Conservation (phyloP, 2,888 invertebrate species). For the Cistogaster globosa region DNA sequence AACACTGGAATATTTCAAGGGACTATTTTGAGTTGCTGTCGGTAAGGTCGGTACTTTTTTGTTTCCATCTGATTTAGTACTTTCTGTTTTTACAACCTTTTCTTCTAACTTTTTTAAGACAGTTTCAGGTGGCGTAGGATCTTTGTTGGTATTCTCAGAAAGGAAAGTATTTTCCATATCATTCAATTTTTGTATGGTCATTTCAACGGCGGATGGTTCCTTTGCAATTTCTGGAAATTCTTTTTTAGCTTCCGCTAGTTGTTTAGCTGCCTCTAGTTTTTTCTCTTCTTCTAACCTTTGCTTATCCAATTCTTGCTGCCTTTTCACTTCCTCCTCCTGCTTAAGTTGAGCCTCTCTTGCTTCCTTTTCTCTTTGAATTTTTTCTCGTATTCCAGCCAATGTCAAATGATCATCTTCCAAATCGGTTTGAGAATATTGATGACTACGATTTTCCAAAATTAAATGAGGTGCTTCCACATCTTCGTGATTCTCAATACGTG, state of each 20-base stretch:
- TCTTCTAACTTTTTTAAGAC: conserved; percentile 68
- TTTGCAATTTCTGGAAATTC: conserved; percentile 9
- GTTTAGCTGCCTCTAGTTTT: conserved; percentile 40
- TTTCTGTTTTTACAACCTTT: conserved; percentile 59
- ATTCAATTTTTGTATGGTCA: conserved; percentile 79
- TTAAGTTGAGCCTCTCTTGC: conserved; percentile 64
- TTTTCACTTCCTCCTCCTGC: conserved; percentile 51
- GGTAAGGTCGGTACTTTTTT: conserved; percentile 58
- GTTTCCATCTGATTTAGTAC: conserved; percentile 65
- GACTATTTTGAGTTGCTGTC: conserved; percentile 75
- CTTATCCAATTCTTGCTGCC: conserved; percentile 47
- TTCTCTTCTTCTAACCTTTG: conserved; percentile 48
- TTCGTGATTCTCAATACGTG: neutral
- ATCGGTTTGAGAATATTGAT: conserved; percentile 82
- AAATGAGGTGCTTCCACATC: conserved; percentile 38
- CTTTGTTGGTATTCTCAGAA: conserved; percentile 76
- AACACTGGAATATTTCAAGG: conserved; percentile 82
- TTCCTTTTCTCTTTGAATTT: conserved; percentile 75
- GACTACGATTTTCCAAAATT: conserved; percentile 71
- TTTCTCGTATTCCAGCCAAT: conserved; percentile 81
- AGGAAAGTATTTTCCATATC: conserved; percentile 80
- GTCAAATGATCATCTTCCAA: conserved; percentile 83
- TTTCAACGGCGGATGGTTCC: conserved; percentile 78
- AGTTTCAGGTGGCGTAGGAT: conserved; percentile 73
- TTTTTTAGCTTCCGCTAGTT: conserved; percentile 55